Percentiles rank a stretch among this genome's conserved stretches.
Evolutionary conservation across 2,113 vertebrate species (phyloP).

Genomic region (Anoura caudifer): DNA sequence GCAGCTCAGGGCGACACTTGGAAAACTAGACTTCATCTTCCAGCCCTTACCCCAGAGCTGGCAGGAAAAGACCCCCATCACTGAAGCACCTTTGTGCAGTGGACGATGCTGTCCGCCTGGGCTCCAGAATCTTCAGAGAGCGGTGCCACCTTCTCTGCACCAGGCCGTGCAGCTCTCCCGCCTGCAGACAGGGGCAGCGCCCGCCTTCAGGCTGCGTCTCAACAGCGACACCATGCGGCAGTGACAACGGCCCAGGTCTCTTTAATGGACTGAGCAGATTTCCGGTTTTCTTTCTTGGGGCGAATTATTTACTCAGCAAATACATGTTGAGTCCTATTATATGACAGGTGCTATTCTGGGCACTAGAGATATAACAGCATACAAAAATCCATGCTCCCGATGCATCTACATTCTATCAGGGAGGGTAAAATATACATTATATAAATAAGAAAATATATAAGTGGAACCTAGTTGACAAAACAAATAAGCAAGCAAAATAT

Average conservation of each 20-base stretch:
- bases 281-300: background rate
- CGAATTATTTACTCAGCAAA: background rate
- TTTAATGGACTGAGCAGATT: background rate
- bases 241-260: background rate
- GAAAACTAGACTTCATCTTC: background rate
- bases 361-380: background rate
- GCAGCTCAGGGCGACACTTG: background rate
- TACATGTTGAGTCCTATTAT: background rate
- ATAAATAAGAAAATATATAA: background rate
- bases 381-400: background rate
- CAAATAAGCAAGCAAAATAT: no score
- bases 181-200: background rate
- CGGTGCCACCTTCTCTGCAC: background rate
- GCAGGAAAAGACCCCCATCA: background rate
- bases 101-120: no score
- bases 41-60: background rate
- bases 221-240: conserved; percentile 34
- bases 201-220: background rate
- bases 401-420: background rate
- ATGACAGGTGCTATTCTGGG: background rate
- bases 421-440: background rate
- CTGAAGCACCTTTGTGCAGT: background rate
- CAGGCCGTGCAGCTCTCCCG: background rate
- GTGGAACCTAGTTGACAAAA: no score
- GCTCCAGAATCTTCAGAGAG: background rate